Base-by-base conservation (phyloP, 2,113 vertebrate species). In the Mesembrinibis cayennensis region DNA sequence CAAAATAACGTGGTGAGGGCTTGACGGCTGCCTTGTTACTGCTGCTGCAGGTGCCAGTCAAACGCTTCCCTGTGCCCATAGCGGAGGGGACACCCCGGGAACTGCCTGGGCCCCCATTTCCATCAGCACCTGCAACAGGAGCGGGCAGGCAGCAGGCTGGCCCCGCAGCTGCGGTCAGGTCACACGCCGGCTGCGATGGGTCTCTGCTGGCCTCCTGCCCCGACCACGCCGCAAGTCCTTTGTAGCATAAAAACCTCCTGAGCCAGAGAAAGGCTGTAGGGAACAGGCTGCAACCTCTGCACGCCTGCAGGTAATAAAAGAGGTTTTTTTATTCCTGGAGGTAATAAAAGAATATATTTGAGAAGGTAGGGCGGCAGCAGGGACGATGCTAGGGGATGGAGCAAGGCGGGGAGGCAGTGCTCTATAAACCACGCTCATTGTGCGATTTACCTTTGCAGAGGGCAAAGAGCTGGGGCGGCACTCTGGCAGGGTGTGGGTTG, bases 121-220 rank as follows among this genome's bases (percentile, higher is more conserved):
- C 49, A 27, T 2, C 45, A 34, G 47, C 15, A 38, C 16, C 56
- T 7, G 42, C 26, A 18, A 1, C 16, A 32, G 74, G 16, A 30
- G 2, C 1, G 5, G 59, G 45, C 50, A 25, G 34, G 49, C 42
- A 42, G 32, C 40, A 14, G 32, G 9, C 42, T 40, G 49, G 59
- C 40, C 30, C 49, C 8, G 42, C 1, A 3, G 40, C 1, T 10
- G 17, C 4, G 9, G 12, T 10, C 25, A 21, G 1, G 20, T 42
- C 56, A 26, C 22, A 30, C 4, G 1, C 36, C 2, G 34, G 17
- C 36, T 20, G 49, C 4, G 8, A 34, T 13, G 59, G 49, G 20
- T 17, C 40, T 45, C 52, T 19, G 53, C 53, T 53, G 4, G 5
- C 3, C 8, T 62, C 44, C 87, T 61, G 30, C 40, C 59, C 26